Evolutionary conservation across 2,797 vertebrate species (phyloP).

Genomic region (Notolabrus celidotus): DNA sequence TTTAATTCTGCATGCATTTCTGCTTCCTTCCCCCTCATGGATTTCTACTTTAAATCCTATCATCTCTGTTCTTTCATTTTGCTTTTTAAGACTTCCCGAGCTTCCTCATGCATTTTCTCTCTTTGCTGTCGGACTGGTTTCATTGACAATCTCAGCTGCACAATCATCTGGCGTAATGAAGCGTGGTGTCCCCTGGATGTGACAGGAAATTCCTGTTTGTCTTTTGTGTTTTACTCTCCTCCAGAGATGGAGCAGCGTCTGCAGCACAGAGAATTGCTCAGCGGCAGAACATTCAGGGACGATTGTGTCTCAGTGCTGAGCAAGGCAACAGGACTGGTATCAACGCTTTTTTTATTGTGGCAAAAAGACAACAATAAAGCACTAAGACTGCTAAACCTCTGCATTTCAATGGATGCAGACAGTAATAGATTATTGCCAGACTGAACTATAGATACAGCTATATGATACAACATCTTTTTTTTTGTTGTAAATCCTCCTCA

Average conservation of each 20-base stretch:
- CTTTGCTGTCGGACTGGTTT: conserved; percentile 47
- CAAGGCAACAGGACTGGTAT: conserved; percentile 36
- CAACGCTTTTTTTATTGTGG: conserved; percentile 33
- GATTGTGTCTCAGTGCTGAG: conserved; percentile 40
- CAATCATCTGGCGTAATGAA: conserved; percentile 79
- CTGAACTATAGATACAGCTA: conserved; percentile 22
- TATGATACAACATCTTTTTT: conserved; percentile 14
- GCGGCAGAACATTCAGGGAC: conserved; percentile 53
- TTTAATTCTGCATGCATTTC: conserved; percentile 13
- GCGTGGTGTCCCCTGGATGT: conserved; percentile 69
- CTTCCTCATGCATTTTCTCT: conserved; percentile 23
- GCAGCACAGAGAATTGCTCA: conserved; percentile 51
- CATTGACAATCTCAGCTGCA: conserved; percentile 71
- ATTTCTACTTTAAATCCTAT: conserved; percentile 42
- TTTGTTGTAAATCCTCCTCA: conserved; percentile 22
- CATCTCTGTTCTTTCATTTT: conserved; percentile 32
- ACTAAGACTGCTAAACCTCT: conserved; percentile 40
- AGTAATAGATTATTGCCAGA: conserved; percentile 25
- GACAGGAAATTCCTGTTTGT: conserved; percentile 71
- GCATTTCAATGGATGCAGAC: conserved; percentile 31
- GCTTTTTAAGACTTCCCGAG: conserved; percentile 27
- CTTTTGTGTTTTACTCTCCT: conserved; percentile 42
- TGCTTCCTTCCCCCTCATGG: conserved; percentile 28
- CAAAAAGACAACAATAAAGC: conserved; percentile 38
- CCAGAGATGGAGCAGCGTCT: conserved; percentile 37